Percentiles rank a stretch among this genome's conserved stretches.
phyloP scores from a whole-genome alignment of 92 coral and sea anemone genomes.

The Heliopora coerulea region DNA sequence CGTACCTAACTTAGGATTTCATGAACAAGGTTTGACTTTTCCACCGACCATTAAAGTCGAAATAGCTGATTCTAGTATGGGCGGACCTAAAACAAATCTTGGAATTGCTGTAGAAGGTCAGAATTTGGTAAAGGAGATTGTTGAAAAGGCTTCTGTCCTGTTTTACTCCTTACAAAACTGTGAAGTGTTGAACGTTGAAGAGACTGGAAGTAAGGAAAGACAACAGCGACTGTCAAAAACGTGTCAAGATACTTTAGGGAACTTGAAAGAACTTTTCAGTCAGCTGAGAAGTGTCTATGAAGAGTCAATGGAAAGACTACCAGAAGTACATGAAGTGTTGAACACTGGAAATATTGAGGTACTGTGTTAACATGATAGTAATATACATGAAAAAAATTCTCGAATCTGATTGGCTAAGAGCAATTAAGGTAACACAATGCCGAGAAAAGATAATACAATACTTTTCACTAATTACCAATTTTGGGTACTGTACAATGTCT shows the following conservation, averaged over 20 bases:
- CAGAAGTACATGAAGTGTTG: conserved; percentile 27
- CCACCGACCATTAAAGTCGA: conserved; percentile 35
- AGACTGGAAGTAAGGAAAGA: conserved; percentile 33
- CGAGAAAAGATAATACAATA: too few species aligned
- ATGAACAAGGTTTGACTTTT: conserved; percentile 24
- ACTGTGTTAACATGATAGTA: neutral
- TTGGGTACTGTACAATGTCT: too few species aligned
- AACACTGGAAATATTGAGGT: conserved; percentile 40
- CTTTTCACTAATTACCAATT: too few species aligned
- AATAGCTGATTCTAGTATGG: conserved; percentile 22
- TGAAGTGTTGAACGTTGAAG: conserved; percentile 24
- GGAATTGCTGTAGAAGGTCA: conserved; percentile 29
- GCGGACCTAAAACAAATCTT: conserved; percentile 22
- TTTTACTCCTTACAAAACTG: conserved; percentile 26
- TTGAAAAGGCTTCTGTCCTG: conserved; percentile 14
- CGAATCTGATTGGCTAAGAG: too few species aligned
- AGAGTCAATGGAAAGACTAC: conserved; percentile 29
- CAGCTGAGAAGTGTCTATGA: conserved; percentile 26
- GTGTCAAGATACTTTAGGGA: conserved; percentile 12
- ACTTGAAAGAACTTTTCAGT: conserved; percentile 32
- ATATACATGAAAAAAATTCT: too few species aligned
- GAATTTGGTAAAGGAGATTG: conserved; percentile 20
- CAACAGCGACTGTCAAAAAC: conserved; percentile 24
- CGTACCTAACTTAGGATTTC: conserved; percentile 23
- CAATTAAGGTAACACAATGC: too few species aligned